These are phyloP conservation scores for Rhipidura dahli DNA, from an alignment of 2,113 vertebrate genomes.

Conservation along the genomic window DNA sequence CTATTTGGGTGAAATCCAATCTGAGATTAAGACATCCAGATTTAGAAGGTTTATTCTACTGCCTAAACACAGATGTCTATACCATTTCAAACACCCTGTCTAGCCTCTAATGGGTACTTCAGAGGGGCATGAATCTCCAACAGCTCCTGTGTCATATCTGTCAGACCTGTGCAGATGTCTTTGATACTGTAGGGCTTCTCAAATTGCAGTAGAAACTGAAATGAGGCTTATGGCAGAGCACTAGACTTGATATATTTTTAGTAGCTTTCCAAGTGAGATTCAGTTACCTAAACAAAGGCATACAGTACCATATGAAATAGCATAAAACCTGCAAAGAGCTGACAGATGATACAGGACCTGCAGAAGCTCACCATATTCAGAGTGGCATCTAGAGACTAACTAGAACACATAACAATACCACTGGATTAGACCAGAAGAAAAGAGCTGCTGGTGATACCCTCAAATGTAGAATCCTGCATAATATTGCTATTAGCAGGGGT, in stretches of 20 bases:
- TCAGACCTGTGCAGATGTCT: conserved; percentile 14
- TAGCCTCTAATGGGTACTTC: background rate
- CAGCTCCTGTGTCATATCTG: background rate
- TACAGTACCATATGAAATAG: background rate
- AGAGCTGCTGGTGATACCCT: accelerated
- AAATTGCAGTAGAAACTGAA: conserved; percentile 4
- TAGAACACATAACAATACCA: background rate
- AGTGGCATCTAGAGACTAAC: background rate
- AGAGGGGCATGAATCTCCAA: background rate
- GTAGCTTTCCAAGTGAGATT: background rate
- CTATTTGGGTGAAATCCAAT: background rate
- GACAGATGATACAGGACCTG: background rate
- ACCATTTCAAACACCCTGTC: background rate
- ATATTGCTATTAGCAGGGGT: accelerated
- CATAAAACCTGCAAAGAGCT: background rate
- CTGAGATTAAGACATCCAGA: background rate
- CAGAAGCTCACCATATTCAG: background rate
- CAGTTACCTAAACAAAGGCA: background rate
- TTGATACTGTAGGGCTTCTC: background rate
- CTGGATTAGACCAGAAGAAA: background rate
- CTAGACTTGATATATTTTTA: background rate
- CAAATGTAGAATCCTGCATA: background rate
- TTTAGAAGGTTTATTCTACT: background rate
- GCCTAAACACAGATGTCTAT: background rate
- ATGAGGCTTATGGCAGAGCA: background rate